These are phyloP conservation scores for Sipha flava DNA, from an alignment of 1,140 invertebrate genomes.

Conservation along the genomic window DNA sequence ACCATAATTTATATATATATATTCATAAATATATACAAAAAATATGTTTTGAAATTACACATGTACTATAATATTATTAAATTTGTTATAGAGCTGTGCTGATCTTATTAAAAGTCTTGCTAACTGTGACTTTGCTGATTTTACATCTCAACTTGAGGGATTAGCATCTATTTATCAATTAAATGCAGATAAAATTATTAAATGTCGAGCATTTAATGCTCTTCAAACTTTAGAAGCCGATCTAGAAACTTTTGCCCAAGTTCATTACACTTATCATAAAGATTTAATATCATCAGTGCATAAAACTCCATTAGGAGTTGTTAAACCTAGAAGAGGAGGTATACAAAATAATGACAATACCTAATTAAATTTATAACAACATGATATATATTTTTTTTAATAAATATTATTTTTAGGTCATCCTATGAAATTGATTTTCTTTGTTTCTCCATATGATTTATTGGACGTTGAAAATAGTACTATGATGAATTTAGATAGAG, in stretches of 20 bases:
- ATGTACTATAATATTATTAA: neutral
- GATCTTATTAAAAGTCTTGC: slow-evolving; percentile 74
- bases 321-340: slow-evolving; percentile 67
- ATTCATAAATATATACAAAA: no score
- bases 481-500: slow-evolving; percentile 64
- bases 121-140: slow-evolving; percentile 81
- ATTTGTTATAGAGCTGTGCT: slow-evolving; percentile 63
- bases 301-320: slow-evolving; percentile 76
- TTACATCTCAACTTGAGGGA: slow-evolving; percentile 83
- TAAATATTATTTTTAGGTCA: slow-evolving; percentile 53
- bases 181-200: slow-evolving; percentile 88
- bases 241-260: slow-evolving; percentile 70
- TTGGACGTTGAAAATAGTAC: slow-evolving; percentile 65
- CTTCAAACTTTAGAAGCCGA: slow-evolving; percentile 86
- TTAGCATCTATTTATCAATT: slow-evolving; percentile 86
- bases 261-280: slow-evolving; percentile 64
- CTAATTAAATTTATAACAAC: no score
- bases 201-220: slow-evolving; percentile 85
- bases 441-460: slow-evolving; percentile 89
- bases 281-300: slow-evolving; percentile 80
- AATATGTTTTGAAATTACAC: neutral
- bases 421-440: slow-evolving; percentile 88
- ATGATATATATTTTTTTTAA: no score
- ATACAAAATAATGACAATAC: slow-evolving; percentile 25
- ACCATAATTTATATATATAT: no score